Evolutionary conservation across 92 coral and sea anemone species (phyloP), one percentile per base, ranked within the genome.

Genomic region (Pocillopora grandis): DNA sequence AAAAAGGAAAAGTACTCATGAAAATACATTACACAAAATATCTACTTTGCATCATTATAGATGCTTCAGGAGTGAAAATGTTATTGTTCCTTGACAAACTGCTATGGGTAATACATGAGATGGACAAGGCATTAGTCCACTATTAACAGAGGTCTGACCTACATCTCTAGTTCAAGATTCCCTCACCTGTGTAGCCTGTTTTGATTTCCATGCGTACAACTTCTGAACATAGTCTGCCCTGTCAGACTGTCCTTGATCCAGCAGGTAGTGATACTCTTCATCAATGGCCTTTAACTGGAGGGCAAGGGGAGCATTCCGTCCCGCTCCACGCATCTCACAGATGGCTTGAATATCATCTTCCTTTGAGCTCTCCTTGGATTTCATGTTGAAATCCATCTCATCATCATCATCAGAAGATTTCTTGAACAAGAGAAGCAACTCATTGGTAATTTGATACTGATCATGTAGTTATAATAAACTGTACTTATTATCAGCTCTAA

Each of bases 281-380:
- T 94, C 98, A 33, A 96, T 92, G 15, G 98, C 98, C 87, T 96
- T 96, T 48, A 96, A 90, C 83, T 96, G 98, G 42, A 90, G 84
- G 14, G 90, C 88, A 1, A 96, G 89, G 27, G 98, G 96, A 2
- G 98, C 96, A 78, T 92, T 92, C 55, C 95, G 76, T 1, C 98
- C 98, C 13, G 92, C 91, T 62, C 98, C 98, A 64, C 96, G 92
- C 87, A 90, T 84, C 88, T 96, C 98, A 85, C 98, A 96, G 35
- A 96, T 87, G 48, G 98, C 98, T 78, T 96, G 98, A 64, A 94
- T 92, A 62, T 96, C 98, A 79, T 96, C 98, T 71, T 94, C 98
- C 84, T 94, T 90, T 58, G 98, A 92, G 74, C 98, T 96, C 69
- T 94, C 96, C 63, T 93, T 95, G 63, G 98, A 94, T 71, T 92